These are phyloP conservation scores for Pteronura brasiliensis DNA, from an alignment of 2,113 vertebrate species.

Conservation along the genomic window DNA sequence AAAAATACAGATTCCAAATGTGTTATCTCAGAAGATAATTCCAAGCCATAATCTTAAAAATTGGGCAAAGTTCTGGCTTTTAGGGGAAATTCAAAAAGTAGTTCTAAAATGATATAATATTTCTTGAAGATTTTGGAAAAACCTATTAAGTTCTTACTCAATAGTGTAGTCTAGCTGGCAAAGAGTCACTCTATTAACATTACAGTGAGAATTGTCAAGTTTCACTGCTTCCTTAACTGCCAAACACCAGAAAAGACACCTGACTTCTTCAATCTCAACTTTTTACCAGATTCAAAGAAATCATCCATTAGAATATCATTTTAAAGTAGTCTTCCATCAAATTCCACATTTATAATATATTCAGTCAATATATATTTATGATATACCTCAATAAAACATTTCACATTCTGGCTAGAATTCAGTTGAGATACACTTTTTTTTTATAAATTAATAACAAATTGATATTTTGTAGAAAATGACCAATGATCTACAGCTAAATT, in stretches of 20 bases:
- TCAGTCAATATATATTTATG: background rate
- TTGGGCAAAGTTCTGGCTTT: too few relatives aligned
- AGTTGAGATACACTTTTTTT: background rate
- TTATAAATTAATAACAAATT: background rate
- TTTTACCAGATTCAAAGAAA: background rate
- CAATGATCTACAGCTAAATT: background rate
- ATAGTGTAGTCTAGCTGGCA: too few relatives aligned
- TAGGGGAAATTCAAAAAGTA: too few relatives aligned
- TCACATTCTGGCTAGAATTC: background rate
- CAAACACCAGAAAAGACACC: background rate
- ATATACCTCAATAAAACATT: background rate
- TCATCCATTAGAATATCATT: background rate
- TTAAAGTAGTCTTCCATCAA: background rate
- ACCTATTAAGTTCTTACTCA: too few relatives aligned
- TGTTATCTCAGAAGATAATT: too few relatives aligned
- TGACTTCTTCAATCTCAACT: background rate
- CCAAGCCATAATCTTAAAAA: too few relatives aligned
- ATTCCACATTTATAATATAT: background rate
- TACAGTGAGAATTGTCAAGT: too few relatives aligned
- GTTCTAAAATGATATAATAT: too few relatives aligned
- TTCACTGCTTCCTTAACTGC: too few relatives aligned
- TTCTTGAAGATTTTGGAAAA: too few relatives aligned
- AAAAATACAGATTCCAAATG: too few relatives aligned
- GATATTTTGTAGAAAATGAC: background rate
- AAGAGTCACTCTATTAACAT: too few relatives aligned